A percentile compares a stretch with the other conserved stretches of the same genome.
Conservation (phyloP, 2,113 vertebrate genomes). For the Lethenteron reissneri region DNA sequence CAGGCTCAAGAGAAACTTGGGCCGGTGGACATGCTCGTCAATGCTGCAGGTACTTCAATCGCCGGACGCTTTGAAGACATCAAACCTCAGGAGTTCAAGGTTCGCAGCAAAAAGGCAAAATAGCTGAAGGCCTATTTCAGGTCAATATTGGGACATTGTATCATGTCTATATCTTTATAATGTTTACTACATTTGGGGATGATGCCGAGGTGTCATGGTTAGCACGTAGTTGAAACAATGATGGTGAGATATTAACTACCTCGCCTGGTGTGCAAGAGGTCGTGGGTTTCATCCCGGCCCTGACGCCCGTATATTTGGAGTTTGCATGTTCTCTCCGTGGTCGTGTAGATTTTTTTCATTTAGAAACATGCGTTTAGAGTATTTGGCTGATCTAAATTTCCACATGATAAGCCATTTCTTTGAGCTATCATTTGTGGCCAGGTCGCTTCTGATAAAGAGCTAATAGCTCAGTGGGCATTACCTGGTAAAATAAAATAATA, state of each 20-base stretch:
- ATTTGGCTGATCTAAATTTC: no score
- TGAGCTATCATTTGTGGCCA: no score
- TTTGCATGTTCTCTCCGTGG: no score
- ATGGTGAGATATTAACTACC: background rate
- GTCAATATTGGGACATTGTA: background rate
- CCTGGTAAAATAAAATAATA: no score
- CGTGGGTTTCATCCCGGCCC: no score
- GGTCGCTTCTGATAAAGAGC: no score
- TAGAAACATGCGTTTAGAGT: no score
- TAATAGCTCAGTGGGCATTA: no score
- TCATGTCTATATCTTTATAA: background rate
- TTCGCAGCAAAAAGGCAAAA: conserved; percentile 20
- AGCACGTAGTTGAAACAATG: background rate
- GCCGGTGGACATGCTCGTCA: conserved; percentile 90
- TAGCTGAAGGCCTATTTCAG: background rate
- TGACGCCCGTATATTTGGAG: no score
- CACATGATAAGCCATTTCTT: no score
- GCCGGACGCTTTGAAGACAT: conserved; percentile 76
- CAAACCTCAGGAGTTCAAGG: conserved; percentile 54
- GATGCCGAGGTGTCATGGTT: background rate
- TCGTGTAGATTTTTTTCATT: no score
- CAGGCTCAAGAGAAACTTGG: conserved; percentile 92
- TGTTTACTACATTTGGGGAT: background rate
- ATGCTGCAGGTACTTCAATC: conserved; percentile 58
- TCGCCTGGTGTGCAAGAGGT: no score